phyloP scores from a whole-genome alignment of 2,888 invertebrate species.

The Epinotia nisella region DNA sequence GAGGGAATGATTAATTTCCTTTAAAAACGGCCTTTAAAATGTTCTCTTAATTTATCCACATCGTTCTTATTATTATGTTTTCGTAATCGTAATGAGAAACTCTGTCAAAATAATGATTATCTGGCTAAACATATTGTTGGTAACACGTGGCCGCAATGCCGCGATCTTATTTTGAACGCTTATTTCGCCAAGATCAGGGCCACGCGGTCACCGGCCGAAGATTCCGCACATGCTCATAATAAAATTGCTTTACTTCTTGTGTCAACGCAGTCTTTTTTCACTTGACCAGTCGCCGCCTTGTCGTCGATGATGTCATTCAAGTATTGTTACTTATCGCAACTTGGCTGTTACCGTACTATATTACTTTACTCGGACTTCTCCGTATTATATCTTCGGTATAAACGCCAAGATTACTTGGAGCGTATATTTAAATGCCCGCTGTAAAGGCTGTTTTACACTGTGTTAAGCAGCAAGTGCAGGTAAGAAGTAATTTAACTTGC shows the following conservation, averaged over 20 bases:
- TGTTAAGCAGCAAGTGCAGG: too few relatives aligned
- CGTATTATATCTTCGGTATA: slow-evolving; percentile 2
- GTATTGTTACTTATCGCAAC: slow-evolving; percentile 32
- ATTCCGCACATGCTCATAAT: slow-evolving; percentile 54
- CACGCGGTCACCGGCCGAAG: slow-evolving; percentile 72
- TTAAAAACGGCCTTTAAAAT: background rate
- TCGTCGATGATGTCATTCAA: slow-evolving; percentile 73
- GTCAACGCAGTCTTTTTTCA: slow-evolving; percentile 66
- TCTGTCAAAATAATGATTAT: slow-evolving; percentile 8
- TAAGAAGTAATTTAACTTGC: too few relatives aligned
- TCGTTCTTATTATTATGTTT: background rate
- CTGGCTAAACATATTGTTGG: slow-evolving; percentile 19
- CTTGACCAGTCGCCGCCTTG: slow-evolving; percentile 57
- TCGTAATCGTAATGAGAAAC: slow-evolving; percentile 12
- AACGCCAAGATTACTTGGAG: slow-evolving; percentile 9
- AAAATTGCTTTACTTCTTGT: slow-evolving; percentile 59
- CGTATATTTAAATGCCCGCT: slow-evolving; percentile 25
- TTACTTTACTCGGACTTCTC: background rate
- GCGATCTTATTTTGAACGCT: slow-evolving; percentile 54
- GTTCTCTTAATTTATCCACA: background rate
- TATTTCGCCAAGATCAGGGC: slow-evolving; percentile 78
- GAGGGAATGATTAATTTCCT: slow-evolving; percentile 40
- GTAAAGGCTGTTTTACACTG: too few relatives aligned
- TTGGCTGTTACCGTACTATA: background rate
- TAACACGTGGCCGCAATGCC: slow-evolving; percentile 38